Evolutionary conservation across 2,888 invertebrate genomes (phyloP).

Genomic region (Ryuthela nishihirai): DNA sequence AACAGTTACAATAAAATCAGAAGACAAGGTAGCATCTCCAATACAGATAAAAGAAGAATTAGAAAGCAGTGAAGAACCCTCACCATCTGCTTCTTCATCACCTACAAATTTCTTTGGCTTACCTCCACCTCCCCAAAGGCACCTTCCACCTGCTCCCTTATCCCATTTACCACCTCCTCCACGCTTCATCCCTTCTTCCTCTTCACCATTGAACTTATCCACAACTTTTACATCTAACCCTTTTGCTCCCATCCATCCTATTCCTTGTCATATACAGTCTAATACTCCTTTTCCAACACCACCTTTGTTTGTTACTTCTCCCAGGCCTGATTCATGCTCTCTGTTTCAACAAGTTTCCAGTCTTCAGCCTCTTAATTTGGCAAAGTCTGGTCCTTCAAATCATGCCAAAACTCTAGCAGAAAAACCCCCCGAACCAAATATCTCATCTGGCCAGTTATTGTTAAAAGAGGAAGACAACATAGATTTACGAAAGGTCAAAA

Average conservation of each 20-base stretch:
- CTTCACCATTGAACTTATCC: no score
- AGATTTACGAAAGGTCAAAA: not conserved
- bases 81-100: conserved; percentile 20
- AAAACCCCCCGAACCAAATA: conserved; percentile 8
- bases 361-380: conserved; percentile 21
- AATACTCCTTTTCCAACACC: conserved; percentile 40
- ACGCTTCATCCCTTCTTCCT: conserved; percentile 2
- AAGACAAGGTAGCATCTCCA: conserved; percentile 25
- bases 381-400: conserved; percentile 17
- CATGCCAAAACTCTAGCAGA: conserved; percentile 27
- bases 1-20: conserved; percentile 11
- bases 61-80: conserved; percentile 21
- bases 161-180: conserved; percentile 14
- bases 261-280: conserved; percentile 20
- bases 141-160: conserved; percentile 11
- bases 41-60: conserved; percentile 21
- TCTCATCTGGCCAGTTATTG: not conserved
- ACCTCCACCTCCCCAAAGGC: conserved; percentile 10
- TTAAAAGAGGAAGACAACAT: not conserved
- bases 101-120: conserved; percentile 17
- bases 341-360: conserved; percentile 13
- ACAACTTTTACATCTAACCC: conserved; percentile 9
- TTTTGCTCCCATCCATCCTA: conserved; percentile 20
- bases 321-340: conserved; percentile 12
- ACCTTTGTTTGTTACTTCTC: conserved; percentile 33